Base-by-base conservation (phyloP, 2,888 invertebrate genomes). In the Caprella mutica region DNA sequence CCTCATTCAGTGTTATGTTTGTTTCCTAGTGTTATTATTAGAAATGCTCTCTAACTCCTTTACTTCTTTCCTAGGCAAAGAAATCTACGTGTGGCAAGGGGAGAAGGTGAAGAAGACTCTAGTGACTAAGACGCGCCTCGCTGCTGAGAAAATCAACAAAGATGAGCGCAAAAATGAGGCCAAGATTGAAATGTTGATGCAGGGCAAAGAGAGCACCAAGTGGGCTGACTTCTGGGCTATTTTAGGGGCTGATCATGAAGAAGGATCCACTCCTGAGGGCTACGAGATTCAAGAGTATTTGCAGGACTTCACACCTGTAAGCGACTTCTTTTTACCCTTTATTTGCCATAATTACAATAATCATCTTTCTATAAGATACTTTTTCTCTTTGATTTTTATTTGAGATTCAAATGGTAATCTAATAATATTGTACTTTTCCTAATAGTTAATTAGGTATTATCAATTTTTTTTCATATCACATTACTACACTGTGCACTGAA, bases 131-230 rank as follows among this genome's bases (percentile, higher is more conserved):
- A 82, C 86, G 0, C 78, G 93, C 54, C 76, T 99, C 14, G 83
- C 98, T 77, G 89, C 96, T 2, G 98, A 98, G 73, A 97, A 97
- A 74, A 90, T 99, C 58, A 98, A 96, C 73, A 97, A 97, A 74
- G 91, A 93, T 70, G 98, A 99, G 73, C 78, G 97, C 21, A 98
- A 98, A 73, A 91, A 90, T 71, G 86, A 86, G 71, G 85, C 93
- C 0, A 93, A 94, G 69, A 84, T 98, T 56, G 76, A 87, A 40
- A 83, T 87, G 0, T 86, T 92, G 71, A 77, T 78, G 35, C 86
- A 89, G 72, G 86, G 85, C 1, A 81, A 83, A 57, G 96, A 97
- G 70, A 82, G 84, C 5, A 75, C 76, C 5, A 59, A 63, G 9
- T 63, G 63, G 63, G 56, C 57, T 14, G 86, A 86, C 26, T 97